Base-by-base conservation (phyloP, 2,797 vertebrate genomes). In the Leucoraja ocellata region DNA sequence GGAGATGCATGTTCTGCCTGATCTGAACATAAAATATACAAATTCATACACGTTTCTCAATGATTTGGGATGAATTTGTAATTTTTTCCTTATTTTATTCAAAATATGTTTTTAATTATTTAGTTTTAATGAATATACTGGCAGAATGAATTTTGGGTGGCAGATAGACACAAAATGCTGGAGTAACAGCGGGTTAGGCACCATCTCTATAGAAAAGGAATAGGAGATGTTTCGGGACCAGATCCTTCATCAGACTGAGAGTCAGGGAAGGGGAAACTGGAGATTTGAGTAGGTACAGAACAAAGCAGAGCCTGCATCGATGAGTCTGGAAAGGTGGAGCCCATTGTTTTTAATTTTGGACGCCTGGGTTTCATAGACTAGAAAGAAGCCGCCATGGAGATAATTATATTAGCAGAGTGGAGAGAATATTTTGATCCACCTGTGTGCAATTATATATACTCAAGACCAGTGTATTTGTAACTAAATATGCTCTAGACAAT, bases 91-190 rank as follows among this genome's bases (percentile, higher is more conserved):
- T 18, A 11, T 73, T 73, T 73, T 21, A 73, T 65, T 88, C n/a
- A 36, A 88, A 68, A 32, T 21, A 93, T 94, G 94, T 93, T 94
- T 94, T 94, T 93, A 95, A 95, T 96, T 95, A 94, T 94, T 95
- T 94, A 95, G 95, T 94, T 95, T 95, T 96, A 94, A 95, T 0
- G 0, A 95, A 95, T 95, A 95, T 95, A 94, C 94, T 94, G 95
- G 95, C 95, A 95, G 95, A 95, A 95, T 96, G 95, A 88, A 88
- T 95, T 95, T 94, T 95, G 95, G 94, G 94, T 95, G 94, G 94
- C 46, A 5, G 46, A 54, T 54, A 54, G 46, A 54, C 46, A 54
- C 46, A 54, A 54, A 54, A 54, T 54, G 4, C 46, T 54, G 46
- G 46, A 54, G 46, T 54, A 54, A 54, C 46, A 54, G 46, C 46